Evolutionary conservation across 2,113 vertebrate genomes (phyloP).

Genomic region (Chloropsis cyanopogon): DNA sequence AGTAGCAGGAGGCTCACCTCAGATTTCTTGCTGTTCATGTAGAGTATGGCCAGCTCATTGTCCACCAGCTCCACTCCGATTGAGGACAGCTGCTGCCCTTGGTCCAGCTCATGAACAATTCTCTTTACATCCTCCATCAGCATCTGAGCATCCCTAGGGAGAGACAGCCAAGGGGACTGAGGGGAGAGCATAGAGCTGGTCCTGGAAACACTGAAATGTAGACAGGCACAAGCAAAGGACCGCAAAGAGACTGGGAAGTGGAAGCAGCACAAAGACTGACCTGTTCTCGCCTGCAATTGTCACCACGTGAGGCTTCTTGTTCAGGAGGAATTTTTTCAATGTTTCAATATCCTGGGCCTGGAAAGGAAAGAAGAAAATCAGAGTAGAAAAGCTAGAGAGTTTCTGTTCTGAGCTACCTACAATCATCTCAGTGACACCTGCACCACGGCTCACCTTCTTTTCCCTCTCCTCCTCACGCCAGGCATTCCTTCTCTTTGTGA

Average conservation of each 20-base stretch:
- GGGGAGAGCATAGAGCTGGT: background rate
- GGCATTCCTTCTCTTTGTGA: slow-evolving; percentile 94
- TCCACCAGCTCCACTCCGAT: slow-evolving; percentile 94
- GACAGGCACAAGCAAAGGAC: background rate
- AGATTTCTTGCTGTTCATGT: slow-evolving; percentile 99
- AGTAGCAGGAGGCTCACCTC: slow-evolving; percentile 79
- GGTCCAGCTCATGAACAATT: slow-evolving; percentile 91
- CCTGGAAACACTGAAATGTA: background rate
- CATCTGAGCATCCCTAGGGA: slow-evolving; percentile 92
- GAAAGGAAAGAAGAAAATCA: background rate
- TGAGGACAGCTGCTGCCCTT: slow-evolving; percentile 88
- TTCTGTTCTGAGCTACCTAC: background rate
- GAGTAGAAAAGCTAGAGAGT: background rate
- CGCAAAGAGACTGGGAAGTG: background rate
- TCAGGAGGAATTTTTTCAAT: slow-evolving; percentile 91
- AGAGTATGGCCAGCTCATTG: slow-evolving; percentile 91
- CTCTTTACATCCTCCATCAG: slow-evolving; percentile 97
- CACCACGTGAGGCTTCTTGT: slow-evolving; percentile 96
- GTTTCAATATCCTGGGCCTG: slow-evolving; percentile 92
- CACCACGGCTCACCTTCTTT: slow-evolving; percentile 81
- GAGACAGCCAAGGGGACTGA: background rate
- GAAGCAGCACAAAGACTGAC: slow-evolving; percentile 63
- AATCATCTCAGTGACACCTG: background rate
- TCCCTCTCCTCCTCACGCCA: slow-evolving; percentile 95
- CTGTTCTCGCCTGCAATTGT: slow-evolving; percentile 93